Evolutionary conservation across 2,888 invertebrate species (phyloP), one percentile per base, ranked within the genome.

Genomic region (Meta bourneti): DNA sequence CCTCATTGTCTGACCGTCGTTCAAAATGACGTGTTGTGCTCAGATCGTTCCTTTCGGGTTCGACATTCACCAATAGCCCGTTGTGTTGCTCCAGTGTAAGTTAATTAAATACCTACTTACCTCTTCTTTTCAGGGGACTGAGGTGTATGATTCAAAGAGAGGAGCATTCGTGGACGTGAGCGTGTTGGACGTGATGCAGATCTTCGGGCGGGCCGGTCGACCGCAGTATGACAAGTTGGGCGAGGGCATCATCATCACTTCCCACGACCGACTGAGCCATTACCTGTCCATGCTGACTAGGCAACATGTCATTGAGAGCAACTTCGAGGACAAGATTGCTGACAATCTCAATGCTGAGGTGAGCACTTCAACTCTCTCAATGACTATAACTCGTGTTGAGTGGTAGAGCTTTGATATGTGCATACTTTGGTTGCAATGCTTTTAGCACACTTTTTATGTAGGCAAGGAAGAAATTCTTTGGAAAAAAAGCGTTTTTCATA

Each of bases 291-390:
- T 99, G 83, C 96, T 99, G 94, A 99, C 98, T 0, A 98, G 98
- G 94, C 99, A 99, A 95, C 98, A 98, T 95, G 99, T 99, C 0
- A 99, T 99, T 93, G 99, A 99, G 95, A 99, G 99, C 94, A 98
- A 98, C 95, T 99, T 99, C 94, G 97, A 98, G 91, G 97, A 97
- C 94, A 97, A 97, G 94, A 95, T 99, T 88, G 97, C 98, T 4
- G 99, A 99, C 95, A 99, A 99, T 95, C 96, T 99, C 92, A 99
- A 99, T 95, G 99, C 99, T 52, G 99, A 99, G 96, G 97, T 98
- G 94, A 94, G 94, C 7, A 19, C 6, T 7, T 61, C 49, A 52
- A n/a, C 13, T 20, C 8, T 6, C 61, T 61, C 61, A 5, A 16
- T 61, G 34, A 4, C 34, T 34, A 4, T 34, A 4, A 34, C 34